These are phyloP conservation scores for Malachius bipustulatus DNA, from an alignment of 2,888 invertebrate species.

Conservation along the genomic window DNA sequence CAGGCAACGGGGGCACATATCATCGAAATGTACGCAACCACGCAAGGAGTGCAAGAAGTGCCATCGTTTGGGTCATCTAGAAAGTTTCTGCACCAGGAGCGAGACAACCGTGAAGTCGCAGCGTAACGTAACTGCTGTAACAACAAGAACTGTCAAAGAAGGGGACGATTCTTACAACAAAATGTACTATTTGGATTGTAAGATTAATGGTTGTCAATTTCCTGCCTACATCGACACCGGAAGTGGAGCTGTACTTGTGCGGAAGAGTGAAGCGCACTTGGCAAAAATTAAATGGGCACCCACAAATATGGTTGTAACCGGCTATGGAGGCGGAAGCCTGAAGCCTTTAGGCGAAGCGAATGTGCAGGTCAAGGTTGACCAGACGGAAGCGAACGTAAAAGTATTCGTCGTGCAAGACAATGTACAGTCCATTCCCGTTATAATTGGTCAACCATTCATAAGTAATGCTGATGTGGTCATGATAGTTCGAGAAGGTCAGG, in stretches of 20 bases:
- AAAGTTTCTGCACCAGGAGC: neutral
- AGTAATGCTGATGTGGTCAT: neutral
- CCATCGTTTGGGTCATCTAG: neutral
- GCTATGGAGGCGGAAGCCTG: neutral
- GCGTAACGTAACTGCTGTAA: neutral
- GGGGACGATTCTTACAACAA: neutral
- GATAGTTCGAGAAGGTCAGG: neutral
- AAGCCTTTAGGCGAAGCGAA: neutral
- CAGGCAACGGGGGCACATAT: neutral
- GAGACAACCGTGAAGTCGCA: neutral
- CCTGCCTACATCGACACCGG: neutral
- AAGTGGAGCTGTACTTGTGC: neutral
- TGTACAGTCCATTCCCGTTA: neutral
- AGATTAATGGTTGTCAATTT: neutral
- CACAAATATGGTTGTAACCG: neutral
- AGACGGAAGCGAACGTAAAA: neutral
- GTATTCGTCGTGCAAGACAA: neutral
- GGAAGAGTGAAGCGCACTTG: neutral
- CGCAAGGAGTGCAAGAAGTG: neutral
- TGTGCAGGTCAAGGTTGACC: neutral
- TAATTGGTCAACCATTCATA: conserved; percentile 1
- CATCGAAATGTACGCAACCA: neutral
- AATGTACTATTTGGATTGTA: neutral
- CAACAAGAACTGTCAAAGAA: too few relatives aligned
- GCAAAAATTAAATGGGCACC: neutral